Evolutionary conservation across 2,888 invertebrate species (phyloP), one percentile per base, ranked within the genome.

Genomic region (Phyto melanocephala): DNA sequence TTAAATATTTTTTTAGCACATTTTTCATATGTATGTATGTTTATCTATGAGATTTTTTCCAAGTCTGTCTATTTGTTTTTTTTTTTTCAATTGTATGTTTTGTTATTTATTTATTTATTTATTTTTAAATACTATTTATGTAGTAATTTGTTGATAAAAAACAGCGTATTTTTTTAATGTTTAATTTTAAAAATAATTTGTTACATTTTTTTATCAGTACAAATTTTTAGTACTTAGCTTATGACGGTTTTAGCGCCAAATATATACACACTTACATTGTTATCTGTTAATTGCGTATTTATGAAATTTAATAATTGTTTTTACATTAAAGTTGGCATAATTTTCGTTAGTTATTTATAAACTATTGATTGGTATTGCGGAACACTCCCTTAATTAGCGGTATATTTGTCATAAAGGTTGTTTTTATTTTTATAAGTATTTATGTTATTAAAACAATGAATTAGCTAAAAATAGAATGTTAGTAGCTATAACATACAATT

Each of bases 1-100:
- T 89, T 87, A 85, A 85, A 86, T 83, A 86, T 85, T 83, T 82
- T 86, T 86, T 88, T 88, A 89, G 86, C 88, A 88, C 81, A 35
- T 81, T 68, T 70, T 81, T 20, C 45, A 56, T 5, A 28, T 28
- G 6, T 28, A n/a, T n/a, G n/a, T n/a, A n/a, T 28, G 6, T 28
- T 28, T 28, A 28, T 6, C 3, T 6, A 3, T 28, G 28, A 28
- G 28, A n/a, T 33, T 8, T 37, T 63, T 47, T 35, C 1, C 13
- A n/a, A 24, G 20, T 11, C 35, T 47, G 33, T 65, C 3, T 54
- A n/a, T 37, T 11, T 40, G n/a, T 33, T 22, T 52, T 5, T 62
- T n/a, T 35, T 52, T 58, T 15, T 62, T 17, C 67, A n/a, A 62
- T 68, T 75, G 17, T 10, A 22, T 33, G 5, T 45, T 17, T 47